phyloP scores from a whole-genome alignment of 2,888 invertebrate species.

The Rhopalosiphum nymphaeae region DNA sequence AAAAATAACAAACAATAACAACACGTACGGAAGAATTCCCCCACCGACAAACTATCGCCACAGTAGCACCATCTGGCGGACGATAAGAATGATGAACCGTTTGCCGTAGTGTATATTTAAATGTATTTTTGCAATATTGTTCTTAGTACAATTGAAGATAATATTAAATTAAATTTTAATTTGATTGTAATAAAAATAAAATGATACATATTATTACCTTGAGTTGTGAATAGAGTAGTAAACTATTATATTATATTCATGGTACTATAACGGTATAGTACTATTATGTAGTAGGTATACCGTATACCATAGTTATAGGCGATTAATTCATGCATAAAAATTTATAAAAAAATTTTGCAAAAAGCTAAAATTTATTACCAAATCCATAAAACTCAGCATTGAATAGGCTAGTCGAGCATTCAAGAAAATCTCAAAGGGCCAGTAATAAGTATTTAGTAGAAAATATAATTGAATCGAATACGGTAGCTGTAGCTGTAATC shows the following conservation, averaged over 20 bases:
- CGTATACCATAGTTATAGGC: background rate
- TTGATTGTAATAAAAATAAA: background rate
- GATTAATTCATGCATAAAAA: too few relatives aligned
- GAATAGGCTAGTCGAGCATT: too few relatives aligned
- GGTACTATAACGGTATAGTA: background rate
- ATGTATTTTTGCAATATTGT: too few relatives aligned
- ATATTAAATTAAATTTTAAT: background rate
- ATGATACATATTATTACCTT: background rate
- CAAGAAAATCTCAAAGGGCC: too few relatives aligned
- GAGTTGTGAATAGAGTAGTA: background rate
- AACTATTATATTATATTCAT: background rate
- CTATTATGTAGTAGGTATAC: background rate
- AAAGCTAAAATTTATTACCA: too few relatives aligned
- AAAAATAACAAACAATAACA: slow-evolving; percentile 58
- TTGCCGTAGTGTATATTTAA: background rate
- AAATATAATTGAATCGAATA: too few relatives aligned
- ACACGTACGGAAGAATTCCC: slow-evolving; percentile 9
- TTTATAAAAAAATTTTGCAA: too few relatives aligned
- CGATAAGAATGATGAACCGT: background rate
- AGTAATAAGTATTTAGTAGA: too few relatives aligned
- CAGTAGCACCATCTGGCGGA: slow-evolving; percentile 16
- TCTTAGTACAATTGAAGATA: background rate
- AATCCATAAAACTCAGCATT: too few relatives aligned
- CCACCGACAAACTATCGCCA: background rate
- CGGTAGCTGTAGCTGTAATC: too few relatives aligned